Evolutionary conservation across 2,888 invertebrate genomes (phyloP), one percentile per base, ranked within the genome.

Genomic region (Drosophila lacicola): DNA sequence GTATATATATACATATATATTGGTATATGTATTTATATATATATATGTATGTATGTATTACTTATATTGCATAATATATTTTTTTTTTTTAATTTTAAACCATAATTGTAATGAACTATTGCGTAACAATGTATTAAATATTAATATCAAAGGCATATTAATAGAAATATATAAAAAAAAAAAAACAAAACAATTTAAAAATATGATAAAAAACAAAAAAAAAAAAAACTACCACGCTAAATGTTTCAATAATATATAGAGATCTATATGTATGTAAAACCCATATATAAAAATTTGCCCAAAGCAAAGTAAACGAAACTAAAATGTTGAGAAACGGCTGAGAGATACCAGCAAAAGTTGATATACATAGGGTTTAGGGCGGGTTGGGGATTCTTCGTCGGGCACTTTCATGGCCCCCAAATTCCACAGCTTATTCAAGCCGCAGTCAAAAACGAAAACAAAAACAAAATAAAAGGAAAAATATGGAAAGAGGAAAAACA

Each of bases 81-180:
- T 86, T 82, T 81, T 82, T 82, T 79, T 80, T 70, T 70, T 66
- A 78, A 63, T 82, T 88, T 88, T 63, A 83, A 79, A 76, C 44
- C 60, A 72, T 83, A 88, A 68, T 72, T 82, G 82, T 83, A 82
- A 82, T 82, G 64, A 85, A 85, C 80, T 71, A 78, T 58, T 78
- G 85, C 79, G 77, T 85, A 88, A 82, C 62, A 66, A 70, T 88
- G 88, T 83, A 83, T 83, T 88, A 83, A 83, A 82, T 82, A 88
- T 83, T 85, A 83, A 88, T 83, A 88, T 88, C 72, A 74, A 85
- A 66, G 65, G 88, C 70, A 83, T 83, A 83, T 85, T 88, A 74
- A 83, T 83, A 83, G 77, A 79, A 79, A 73, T 76, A 81, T 81
- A 78, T 87, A 46, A 41, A 66, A 62, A 58, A 54, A 54, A 47